phyloP scores from a whole-genome alignment of 1,140 invertebrate species.

The Linepithema humile region DNA sequence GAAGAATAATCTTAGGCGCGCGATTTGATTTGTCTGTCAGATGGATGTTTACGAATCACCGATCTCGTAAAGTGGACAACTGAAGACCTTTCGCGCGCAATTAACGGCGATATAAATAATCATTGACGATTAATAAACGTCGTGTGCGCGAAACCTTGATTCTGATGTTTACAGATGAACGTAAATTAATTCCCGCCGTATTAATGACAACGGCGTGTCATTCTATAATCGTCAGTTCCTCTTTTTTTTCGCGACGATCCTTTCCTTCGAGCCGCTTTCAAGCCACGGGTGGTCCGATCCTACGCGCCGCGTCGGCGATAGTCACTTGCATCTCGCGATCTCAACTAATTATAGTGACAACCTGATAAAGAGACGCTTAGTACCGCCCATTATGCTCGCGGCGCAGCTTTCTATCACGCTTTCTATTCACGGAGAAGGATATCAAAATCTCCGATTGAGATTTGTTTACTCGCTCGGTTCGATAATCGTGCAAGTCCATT shows the following conservation, averaged over 20 bases:
- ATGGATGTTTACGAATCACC: background rate
- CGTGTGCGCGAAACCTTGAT: background rate
- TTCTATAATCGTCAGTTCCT: background rate
- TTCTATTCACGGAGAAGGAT: constrained; percentile 50
- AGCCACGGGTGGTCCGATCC: constrained; percentile 2
- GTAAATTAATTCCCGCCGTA: background rate
- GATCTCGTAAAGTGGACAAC: background rate
- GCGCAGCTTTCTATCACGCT: constrained; percentile 55
- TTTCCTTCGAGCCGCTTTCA: background rate
- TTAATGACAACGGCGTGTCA: background rate
- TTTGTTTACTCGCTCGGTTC: constrained; percentile 29
- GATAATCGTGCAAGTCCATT: background rate
- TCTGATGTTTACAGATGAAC: background rate
- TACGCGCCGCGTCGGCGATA: constrained; percentile 14
- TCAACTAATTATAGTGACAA: constrained; percentile 55
- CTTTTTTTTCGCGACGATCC: background rate
- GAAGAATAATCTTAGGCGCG: background rate
- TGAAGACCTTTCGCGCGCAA: background rate
- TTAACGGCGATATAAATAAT: background rate
- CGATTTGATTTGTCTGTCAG: background rate
- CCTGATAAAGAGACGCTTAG: constrained; percentile 49
- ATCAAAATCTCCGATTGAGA: constrained; percentile 33
- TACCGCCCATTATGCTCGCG: constrained; percentile 44
- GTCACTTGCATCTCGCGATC: constrained; percentile 44
- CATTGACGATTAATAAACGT: background rate